Evolutionary conservation across 2,797 vertebrate species (phyloP).

Genomic region (Sebastes steindachneri): DNA sequence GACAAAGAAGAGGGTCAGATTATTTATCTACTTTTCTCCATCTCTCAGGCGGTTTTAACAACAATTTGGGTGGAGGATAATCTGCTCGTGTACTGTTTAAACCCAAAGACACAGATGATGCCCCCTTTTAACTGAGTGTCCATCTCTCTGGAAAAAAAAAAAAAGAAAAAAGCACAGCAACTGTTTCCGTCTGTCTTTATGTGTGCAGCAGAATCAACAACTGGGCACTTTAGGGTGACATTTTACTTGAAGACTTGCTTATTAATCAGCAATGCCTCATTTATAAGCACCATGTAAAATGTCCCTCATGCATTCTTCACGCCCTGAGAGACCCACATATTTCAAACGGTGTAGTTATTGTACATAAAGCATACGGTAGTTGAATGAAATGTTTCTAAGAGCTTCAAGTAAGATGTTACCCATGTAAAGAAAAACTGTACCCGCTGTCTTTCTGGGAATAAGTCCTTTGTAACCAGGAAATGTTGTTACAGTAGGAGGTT

Average conservation of each 20-base stretch:
- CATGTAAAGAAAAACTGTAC: slow-evolving; percentile 54
- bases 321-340: neutral
- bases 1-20: neutral
- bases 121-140: slow-evolving; percentile 49
- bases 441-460: slow-evolving; percentile 51
- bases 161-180: slow-evolving; percentile 66
- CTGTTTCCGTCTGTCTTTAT: slow-evolving; percentile 51
- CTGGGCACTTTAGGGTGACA: slow-evolving; percentile 74
- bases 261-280: slow-evolving; percentile 50
- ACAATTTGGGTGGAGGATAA: slow-evolving; percentile 50
- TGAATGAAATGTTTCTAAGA: slow-evolving; percentile 41
- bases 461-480: slow-evolving; percentile 62
- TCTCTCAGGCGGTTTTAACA: slow-evolving; percentile 66
- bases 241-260: slow-evolving; percentile 72
- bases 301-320: slow-evolving; percentile 33
- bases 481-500: slow-evolving; percentile 61
- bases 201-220: slow-evolving; percentile 72
- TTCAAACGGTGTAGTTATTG: slow-evolving; percentile 51
- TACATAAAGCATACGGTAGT: slow-evolving; percentile 62
- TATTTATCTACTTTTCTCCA: slow-evolving; percentile 52
- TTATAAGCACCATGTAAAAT: slow-evolving; percentile 54
- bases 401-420: slow-evolving; percentile 75
- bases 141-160: slow-evolving; percentile 39
- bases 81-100: slow-evolving; percentile 60
- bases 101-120: slow-evolving; percentile 65